Conservation (phyloP, 2,797 vertebrate species). For the Malurus leucopterus region DNA sequence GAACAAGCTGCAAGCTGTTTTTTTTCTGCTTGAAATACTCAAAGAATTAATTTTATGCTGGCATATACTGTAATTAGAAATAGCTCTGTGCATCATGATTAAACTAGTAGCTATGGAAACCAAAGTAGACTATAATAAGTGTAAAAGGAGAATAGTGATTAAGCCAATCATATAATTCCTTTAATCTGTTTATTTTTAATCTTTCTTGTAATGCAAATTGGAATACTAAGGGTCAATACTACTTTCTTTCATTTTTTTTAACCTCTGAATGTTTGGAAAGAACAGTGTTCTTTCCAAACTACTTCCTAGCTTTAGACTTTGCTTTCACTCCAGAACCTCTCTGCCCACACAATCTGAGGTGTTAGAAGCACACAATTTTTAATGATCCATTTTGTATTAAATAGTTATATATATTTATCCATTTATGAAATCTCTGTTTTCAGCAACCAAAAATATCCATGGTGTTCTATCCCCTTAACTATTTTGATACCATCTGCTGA, state of each 20-base stretch:
- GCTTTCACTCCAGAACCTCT: constrained; percentile 14
- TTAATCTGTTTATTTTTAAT: constrained; percentile 61
- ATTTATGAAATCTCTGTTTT: not conserved
- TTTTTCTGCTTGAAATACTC: constrained; percentile 69
- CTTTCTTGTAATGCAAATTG: not conserved
- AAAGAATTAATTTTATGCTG: constrained; percentile 77
- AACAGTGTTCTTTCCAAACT: not conserved
- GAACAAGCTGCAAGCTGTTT: constrained; percentile 66
- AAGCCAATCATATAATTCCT: constrained; percentile 55
- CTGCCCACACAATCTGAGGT: not conserved
- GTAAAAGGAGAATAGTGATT: constrained; percentile 60
- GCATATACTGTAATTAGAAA: constrained; percentile 79
- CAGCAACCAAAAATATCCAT: not conserved
- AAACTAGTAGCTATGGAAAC: constrained; percentile 80
- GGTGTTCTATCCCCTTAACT: not conserved
- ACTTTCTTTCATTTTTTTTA: not conserved
- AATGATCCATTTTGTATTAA: not conserved
- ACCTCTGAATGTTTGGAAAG: not conserved
- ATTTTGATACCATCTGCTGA: not conserved
- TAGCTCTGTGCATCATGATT: constrained; percentile 74
- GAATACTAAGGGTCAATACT: constrained; percentile 10
- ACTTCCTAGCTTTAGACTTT: not conserved
- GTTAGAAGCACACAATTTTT: not conserved
- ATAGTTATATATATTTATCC: not conserved
- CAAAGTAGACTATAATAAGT: constrained; percentile 57